Evolutionary conservation across 2,888 invertebrate genomes (phyloP), one percentile per base, ranked within the genome.

Genomic region (Eubasilissa splendida): DNA sequence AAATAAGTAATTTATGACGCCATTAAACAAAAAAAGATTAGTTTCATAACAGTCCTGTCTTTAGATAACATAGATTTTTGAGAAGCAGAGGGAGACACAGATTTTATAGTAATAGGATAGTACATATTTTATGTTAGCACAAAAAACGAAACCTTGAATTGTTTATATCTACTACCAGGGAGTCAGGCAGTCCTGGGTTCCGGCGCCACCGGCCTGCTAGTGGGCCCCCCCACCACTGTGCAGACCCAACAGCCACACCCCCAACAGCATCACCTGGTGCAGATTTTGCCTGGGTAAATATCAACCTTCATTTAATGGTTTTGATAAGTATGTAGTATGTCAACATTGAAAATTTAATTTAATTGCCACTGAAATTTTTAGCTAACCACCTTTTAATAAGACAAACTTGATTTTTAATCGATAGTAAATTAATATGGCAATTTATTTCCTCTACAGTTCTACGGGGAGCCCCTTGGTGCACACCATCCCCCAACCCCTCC

Each of bases 211-310:
- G 85, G 84, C 54, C 83, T 84, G n/a, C 79, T 84, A 10, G 83
- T 84, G 31, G 84, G 85, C 54, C 85, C 85, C 11, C 85, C 85
- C 33, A 85, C 84, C 42, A 84, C 85, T 73, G 60, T 86, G 82
- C 82, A 86, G 50, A 86, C 87, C 12, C 89, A 88, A 83, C 87
- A 87, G 63, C 88, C 88, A 84, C 85, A 89, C 10, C 87, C 89
- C 54, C 90, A 90, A 66, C 90, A 90, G 66, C 86, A 90, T 59
- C 82, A 90, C 82, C 89, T 90, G 0, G 88, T 88, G 66, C 85
- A 82, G 74, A 85, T 84, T 77, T 78, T 84, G 71, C 85, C 84
- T 31, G 84, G 80, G 75, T 85, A 81, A 73, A 84, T 70, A 22
- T 54, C 58, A 58, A 4, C n/a, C 4, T 58, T 9, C n/a, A 58